phyloP scores from a whole-genome alignment of 2,113 vertebrate species.

The Antechinus flavipes region DNA sequence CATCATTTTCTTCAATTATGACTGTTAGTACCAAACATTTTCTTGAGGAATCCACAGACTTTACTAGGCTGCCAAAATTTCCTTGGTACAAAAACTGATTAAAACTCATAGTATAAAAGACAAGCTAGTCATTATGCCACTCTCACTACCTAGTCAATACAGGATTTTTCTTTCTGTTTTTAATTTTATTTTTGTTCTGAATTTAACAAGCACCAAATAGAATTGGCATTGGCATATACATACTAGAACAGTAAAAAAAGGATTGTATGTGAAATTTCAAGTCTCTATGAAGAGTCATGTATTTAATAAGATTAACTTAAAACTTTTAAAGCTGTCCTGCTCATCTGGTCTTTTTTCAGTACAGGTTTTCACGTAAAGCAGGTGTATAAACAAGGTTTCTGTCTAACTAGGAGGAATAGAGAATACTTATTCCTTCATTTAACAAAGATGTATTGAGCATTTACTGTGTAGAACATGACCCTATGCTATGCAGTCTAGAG shows the following conservation, averaged over 20 bases:
- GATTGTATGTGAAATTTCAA: not conserved
- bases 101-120: not conserved
- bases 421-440: not conserved
- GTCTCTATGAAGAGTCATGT: not conserved
- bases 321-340: not conserved
- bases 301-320: not conserved
- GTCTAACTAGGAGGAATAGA: not conserved
- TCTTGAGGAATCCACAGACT: not conserved
- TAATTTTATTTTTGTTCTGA: not conserved
- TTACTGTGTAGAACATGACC: not conserved
- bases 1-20: not conserved
- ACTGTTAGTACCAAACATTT: not conserved
- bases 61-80: not conserved
- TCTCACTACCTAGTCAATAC: not conserved
- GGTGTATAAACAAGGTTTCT: not conserved
- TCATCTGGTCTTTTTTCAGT: not conserved
- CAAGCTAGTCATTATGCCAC: not conserved
- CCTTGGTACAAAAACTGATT: not conserved
- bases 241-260: not conserved
- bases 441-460: slow-evolving; percentile 4
- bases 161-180: not conserved
- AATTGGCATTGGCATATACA: not conserved
- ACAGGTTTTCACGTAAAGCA: not conserved
- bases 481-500: not conserved
- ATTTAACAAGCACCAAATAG: not conserved